A percentile compares a stretch with the other conserved stretches of the same genome.
Conservation (phyloP, 2,113 vertebrate genomes). For the Conger conger region DNA sequence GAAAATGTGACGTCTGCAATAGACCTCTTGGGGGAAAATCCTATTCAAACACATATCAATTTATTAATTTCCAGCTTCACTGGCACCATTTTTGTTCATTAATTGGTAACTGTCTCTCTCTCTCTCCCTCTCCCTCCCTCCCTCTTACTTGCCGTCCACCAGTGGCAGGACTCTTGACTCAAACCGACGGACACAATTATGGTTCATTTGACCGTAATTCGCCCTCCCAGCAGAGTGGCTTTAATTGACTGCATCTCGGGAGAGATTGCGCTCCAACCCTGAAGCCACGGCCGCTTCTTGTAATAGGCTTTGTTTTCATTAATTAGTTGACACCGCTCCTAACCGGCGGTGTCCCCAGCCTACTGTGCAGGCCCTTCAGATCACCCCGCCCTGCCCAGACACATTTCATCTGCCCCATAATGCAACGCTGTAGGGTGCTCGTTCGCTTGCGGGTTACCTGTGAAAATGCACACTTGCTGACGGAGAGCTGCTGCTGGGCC, state of each 20-base stretch:
- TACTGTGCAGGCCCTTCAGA: not conserved
- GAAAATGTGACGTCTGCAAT: not conserved
- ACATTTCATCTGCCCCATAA: not conserved
- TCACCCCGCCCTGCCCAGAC: not conserved
- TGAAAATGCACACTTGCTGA: not conserved
- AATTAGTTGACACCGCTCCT: not conserved
- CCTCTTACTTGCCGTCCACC: not conserved
- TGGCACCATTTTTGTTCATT: not conserved
- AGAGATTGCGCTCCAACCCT: not conserved
- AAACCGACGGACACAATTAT: not conserved
- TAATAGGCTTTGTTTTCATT: not conserved
- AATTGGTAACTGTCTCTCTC: not conserved
- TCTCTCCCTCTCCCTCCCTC: not conserved
- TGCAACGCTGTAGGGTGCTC: not conserved
- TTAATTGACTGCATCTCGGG: not conserved
- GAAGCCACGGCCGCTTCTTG: not conserved
- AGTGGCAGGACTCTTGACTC: not conserved
- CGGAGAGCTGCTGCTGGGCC: too few species aligned
- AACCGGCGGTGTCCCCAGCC: not conserved
- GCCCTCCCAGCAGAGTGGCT: conserved; percentile 1
- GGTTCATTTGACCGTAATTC: conserved; percentile 3
- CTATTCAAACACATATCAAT: too few species aligned
- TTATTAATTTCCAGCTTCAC: too few species aligned
- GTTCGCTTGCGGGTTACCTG: not conserved
- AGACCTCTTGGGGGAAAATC: not conserved